phyloP scores from a whole-genome alignment of 2,888 invertebrate genomes.

The Vanessa cardui region DNA sequence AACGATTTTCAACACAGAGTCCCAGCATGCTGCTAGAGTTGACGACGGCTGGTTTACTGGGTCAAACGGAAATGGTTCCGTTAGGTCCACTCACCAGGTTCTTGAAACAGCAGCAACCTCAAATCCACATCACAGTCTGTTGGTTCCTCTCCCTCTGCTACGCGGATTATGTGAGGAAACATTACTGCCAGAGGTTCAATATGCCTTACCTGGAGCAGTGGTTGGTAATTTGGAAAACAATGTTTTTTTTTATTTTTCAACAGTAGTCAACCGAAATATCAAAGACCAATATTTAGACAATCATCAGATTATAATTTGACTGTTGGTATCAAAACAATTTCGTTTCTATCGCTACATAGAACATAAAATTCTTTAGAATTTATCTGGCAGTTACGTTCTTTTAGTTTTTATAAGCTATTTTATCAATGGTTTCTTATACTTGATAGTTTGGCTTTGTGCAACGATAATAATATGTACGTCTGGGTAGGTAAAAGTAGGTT shows the following conservation, averaged over 20 bases:
- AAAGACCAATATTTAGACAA: too few species aligned
- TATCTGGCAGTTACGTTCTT: too few species aligned
- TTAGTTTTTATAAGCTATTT: too few species aligned
- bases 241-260: neutral
- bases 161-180: slow-evolving; percentile 74
- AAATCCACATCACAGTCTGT: slow-evolving; percentile 77
- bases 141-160: slow-evolving; percentile 78
- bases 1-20: slow-evolving; percentile 52
- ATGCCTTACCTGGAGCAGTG: slow-evolving; percentile 77
- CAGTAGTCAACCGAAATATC: neutral
- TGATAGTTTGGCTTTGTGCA: too few species aligned
- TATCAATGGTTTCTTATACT: too few species aligned
- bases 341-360: too few species aligned
- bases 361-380: too few species aligned
- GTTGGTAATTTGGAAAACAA: slow-evolving; percentile 56
- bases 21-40: slow-evolving; percentile 71
- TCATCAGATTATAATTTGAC: too few species aligned
- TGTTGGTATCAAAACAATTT: too few species aligned
- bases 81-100: slow-evolving; percentile 69
- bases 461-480: too few species aligned
- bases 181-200: slow-evolving; percentile 72
- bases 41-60: slow-evolving; percentile 71
- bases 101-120: slow-evolving; percentile 72
- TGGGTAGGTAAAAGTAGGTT: too few species aligned
- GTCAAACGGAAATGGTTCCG: slow-evolving; percentile 59